A percentile compares a stretch with the other conserved stretches of the same genome.
phyloP scores from a whole-genome alignment of 2,113 vertebrate species.

The Heteronetta atricapilla region DNA sequence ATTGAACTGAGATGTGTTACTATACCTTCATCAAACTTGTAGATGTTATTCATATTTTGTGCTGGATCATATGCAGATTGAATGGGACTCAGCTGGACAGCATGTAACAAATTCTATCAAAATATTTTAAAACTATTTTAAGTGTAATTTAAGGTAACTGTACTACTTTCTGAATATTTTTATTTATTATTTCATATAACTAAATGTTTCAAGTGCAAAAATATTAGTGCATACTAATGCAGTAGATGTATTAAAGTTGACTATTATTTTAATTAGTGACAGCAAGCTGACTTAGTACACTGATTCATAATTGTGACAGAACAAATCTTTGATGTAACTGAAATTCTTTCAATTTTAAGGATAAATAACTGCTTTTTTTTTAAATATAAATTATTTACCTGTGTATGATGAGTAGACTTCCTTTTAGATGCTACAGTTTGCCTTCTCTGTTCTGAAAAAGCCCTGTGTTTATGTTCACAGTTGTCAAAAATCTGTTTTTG shows the following conservation, averaged over 20 bases:
- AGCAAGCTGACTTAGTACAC: not conserved
- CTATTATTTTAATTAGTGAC: not conserved
- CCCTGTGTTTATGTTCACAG: slow-evolving; percentile 63
- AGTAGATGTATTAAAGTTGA: not conserved
- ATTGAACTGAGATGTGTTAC: not conserved
- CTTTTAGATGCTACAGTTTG: slow-evolving; percentile 56
- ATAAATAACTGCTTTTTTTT: not conserved
- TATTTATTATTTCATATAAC: not conserved
- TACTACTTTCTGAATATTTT: not conserved
- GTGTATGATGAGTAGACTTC: slow-evolving; percentile 63
- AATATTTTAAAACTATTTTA: slow-evolving; percentile 14
- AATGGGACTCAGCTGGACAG: slow-evolving; percentile 56
- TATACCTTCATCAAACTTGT: slow-evolving; percentile 74
- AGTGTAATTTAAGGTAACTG: not conserved
- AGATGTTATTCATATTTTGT: slow-evolving; percentile 12
- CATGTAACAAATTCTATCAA: slow-evolving; percentile 65
- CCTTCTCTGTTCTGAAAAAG: slow-evolving; percentile 70
- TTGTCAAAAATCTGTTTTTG: slow-evolving; percentile 68
- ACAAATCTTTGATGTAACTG: not conserved
- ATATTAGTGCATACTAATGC: not conserved
- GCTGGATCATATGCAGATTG: slow-evolving; percentile 61
- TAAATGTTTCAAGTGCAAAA: not conserved
- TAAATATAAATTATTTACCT: slow-evolving; percentile 76
- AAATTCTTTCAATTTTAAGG: not conserved
- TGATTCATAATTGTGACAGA: not conserved